phyloP scores from a whole-genome alignment of 2,888 invertebrate species.

The Chirona hameri region DNA sequence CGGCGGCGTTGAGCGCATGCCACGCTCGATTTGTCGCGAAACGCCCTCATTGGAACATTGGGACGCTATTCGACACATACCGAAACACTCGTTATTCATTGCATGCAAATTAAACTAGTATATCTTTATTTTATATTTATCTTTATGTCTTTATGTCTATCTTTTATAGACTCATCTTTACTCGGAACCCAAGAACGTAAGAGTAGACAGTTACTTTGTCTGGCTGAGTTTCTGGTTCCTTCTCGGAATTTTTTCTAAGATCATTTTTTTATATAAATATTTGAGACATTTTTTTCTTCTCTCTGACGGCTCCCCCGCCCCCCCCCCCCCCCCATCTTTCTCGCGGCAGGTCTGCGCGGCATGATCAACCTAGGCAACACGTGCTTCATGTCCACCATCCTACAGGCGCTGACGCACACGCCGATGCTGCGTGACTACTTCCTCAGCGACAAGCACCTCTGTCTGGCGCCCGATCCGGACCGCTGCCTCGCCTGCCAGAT shows the following conservation, averaged over 20 bases:
- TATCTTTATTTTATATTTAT: too few species aligned
- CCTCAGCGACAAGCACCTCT: slow-evolving; percentile 86
- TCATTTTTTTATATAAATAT: too few species aligned
- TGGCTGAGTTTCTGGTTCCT: too few species aligned
- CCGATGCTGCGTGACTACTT: slow-evolving; percentile 93
- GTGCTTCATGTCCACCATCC: slow-evolving; percentile 98
- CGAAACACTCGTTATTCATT: too few species aligned
- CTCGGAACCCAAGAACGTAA: too few species aligned
- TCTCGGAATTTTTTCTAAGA: too few species aligned
- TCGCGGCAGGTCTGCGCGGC: slow-evolving; percentile 76
- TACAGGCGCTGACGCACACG: slow-evolving; percentile 92
- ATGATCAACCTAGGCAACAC: slow-evolving; percentile 94
- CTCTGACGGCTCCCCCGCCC: neutral
- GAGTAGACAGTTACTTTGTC: too few species aligned
- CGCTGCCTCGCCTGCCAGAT: slow-evolving; percentile 94
- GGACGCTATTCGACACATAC: too few species aligned
- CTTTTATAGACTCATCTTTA: too few species aligned
- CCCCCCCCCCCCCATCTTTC: neutral
- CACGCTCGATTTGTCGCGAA: neutral
- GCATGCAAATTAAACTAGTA: too few species aligned
- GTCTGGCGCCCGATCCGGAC: slow-evolving; percentile 60
- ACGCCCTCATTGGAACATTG: too few species aligned
- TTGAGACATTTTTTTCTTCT: neutral
- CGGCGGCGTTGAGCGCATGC: neutral
- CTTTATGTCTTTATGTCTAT: too few species aligned